phyloP scores from a whole-genome alignment of 2,888 invertebrate species.

The Drosophila monieri region DNA sequence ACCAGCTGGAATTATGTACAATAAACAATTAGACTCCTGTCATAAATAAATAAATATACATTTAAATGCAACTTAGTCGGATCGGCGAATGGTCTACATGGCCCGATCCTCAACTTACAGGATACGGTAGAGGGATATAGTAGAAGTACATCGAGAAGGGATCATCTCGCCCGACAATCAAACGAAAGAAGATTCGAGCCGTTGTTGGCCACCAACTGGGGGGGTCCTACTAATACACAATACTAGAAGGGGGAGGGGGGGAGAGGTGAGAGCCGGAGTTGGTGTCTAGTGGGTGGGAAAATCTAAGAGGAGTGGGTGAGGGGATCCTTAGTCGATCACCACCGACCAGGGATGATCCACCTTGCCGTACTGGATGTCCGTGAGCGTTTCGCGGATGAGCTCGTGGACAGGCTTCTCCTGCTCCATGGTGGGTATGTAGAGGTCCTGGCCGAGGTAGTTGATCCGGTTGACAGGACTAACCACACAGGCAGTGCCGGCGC shows the following conservation, averaged over 20 bases:
- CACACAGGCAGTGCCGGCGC: conserved; percentile 98
- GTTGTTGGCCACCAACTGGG: conserved; percentile 58
- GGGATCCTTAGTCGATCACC: conserved; percentile 85
- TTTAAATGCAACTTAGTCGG: conserved; percentile 32
- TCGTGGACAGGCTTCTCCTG: conserved; percentile 90
- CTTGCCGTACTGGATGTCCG: conserved; percentile 95
- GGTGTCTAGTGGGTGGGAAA: not conserved
- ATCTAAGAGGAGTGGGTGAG: too few species aligned
- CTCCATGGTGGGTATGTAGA: conserved; percentile 90
- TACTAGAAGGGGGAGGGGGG: conserved; percentile 23
- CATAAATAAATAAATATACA: conserved; percentile 41
- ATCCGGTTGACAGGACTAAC: conserved; percentile 96
- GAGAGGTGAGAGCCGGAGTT: not conserved
- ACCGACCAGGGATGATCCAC: conserved; percentile 92
- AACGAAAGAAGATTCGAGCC: conserved; percentile 74
- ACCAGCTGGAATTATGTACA: conserved; percentile 44
- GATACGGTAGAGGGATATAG: conserved; percentile 11
- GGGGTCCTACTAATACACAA: conserved; percentile 80
- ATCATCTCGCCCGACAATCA: conserved; percentile 24
- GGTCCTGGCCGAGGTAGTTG: conserved; percentile 88
- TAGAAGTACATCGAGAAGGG: conserved; percentile 43
- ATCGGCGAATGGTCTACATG: conserved; percentile 15
- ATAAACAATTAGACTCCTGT: conserved; percentile 24
- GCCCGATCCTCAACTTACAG: conserved; percentile 15
- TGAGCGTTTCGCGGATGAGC: conserved; percentile 89